A percentile compares a stretch with the other conserved stretches of the same genome.
Conservation (phyloP, 1,140 invertebrate species). For the Bombus confusus region DNA sequence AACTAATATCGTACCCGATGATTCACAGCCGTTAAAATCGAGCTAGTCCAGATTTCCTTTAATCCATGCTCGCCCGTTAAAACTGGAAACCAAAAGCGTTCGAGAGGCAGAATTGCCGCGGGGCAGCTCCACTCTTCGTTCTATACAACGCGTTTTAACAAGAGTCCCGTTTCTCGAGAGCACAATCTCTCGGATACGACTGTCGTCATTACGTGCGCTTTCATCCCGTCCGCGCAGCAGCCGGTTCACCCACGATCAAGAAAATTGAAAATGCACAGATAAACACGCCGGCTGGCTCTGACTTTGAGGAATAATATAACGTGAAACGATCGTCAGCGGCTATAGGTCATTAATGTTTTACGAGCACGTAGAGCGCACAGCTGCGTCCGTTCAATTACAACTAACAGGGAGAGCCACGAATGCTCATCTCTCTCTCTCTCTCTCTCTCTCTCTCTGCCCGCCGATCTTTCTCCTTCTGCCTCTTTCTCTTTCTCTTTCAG, state of each 20-base stretch:
- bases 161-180: slow-evolving; percentile 4
- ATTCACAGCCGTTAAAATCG: no score
- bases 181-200: background rate
- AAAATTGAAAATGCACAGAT: slow-evolving; percentile 56
- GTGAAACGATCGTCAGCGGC: slow-evolving; percentile 64
- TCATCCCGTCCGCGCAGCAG: background rate
- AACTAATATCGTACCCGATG: no score
- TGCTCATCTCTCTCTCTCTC: slow-evolving; percentile 32
- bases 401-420: slow-evolving; percentile 53
- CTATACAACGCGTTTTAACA: background rate
- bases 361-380: slow-evolving; percentile 70
- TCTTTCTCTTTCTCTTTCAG: background rate
- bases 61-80: no score
- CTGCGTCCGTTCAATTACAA: slow-evolving; percentile 76
- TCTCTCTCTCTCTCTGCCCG: background rate
- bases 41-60: no score
- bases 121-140: no score
- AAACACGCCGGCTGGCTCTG: slow-evolving; percentile 49
- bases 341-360: slow-evolving; percentile 76
- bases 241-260: slow-evolving; percentile 50
- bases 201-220: slow-evolving; percentile 12
- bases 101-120: no score
- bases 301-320: slow-evolving; percentile 69
- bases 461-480: background rate
- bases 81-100: no score